Percentiles rank a stretch among this genome's conserved stretches.
Evolutionary conservation across 2,113 vertebrate species (phyloP).

Genomic region (Octodon degus): DNA sequence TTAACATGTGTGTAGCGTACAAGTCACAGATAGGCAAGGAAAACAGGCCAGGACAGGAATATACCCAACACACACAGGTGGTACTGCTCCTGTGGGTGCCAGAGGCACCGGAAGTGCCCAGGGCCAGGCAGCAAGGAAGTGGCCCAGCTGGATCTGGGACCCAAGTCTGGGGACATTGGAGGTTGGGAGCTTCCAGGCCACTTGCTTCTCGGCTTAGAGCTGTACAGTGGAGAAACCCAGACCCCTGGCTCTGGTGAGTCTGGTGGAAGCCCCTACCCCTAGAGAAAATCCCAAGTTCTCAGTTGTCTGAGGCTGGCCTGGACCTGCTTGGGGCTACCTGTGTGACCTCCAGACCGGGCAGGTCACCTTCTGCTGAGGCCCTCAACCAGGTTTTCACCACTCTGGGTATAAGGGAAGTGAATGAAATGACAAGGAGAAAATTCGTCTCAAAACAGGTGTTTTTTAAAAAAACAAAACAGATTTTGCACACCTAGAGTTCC

Average conservation of each 20-base stretch:
- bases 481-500: neutral
- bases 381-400: neutral
- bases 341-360: neutral
- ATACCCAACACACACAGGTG: neutral
- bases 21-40: conserved; percentile 29
- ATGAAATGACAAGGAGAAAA: neutral
- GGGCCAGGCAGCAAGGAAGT: neutral
- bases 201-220: neutral
- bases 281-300: neutral
- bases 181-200: neutral
- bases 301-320: too few species aligned
- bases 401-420: neutral
- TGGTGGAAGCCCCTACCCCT: neutral
- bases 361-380: neutral
- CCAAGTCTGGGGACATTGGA: neutral
- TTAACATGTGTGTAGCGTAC: neutral
- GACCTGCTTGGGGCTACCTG: neutral
- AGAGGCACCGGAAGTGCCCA: neutral
- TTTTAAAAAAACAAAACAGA: neutral
- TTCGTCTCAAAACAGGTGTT: neutral
- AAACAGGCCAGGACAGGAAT: neutral
- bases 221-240: neutral
- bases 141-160: neutral
- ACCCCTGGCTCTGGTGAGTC: neutral
- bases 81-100: neutral